Evolutionary conservation across 1,140 invertebrate genomes (phyloP).

Genomic region (Chironomus tepperi): DNA sequence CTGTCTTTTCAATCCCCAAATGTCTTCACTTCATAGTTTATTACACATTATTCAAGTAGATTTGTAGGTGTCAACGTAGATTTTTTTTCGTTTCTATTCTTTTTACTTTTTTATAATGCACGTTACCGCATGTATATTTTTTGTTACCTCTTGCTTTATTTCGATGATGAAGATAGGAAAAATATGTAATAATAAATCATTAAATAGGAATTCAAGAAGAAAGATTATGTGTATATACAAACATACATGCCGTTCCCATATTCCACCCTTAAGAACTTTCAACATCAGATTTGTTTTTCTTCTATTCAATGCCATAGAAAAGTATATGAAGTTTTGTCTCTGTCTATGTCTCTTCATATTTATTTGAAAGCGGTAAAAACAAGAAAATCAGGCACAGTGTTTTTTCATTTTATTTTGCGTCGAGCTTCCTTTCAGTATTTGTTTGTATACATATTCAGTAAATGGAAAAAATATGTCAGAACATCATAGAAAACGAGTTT

Average conservation of each 20-base stretch:
- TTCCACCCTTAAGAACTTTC: conserved; percentile 2
- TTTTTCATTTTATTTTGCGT: background rate
- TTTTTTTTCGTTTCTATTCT: too few relatives aligned
- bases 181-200: background rate
- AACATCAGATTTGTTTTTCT: background rate
- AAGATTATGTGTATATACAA: background rate
- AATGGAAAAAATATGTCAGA: conserved; percentile 9
- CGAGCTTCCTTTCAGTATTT: background rate
- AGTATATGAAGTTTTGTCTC: too few relatives aligned
- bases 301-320: too few relatives aligned
- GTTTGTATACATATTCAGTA: background rate
- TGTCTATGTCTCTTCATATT: too few relatives aligned
- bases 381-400: background rate
- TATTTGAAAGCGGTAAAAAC: background rate
- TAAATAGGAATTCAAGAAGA: background rate
- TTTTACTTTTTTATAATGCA: too few relatives aligned
- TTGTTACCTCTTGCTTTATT: too few relatives aligned
- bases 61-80: conserved; percentile 4
- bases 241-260: background rate
- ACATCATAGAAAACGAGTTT: conserved; percentile 13
- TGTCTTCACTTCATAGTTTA: conserved; percentile 12
- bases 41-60: background rate
- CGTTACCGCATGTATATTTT: too few relatives aligned
- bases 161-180: too few relatives aligned
- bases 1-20: conserved; percentile 7